phyloP scores from a whole-genome alignment of 2,797 vertebrate species.

The Eospalax fontanierii region DNA sequence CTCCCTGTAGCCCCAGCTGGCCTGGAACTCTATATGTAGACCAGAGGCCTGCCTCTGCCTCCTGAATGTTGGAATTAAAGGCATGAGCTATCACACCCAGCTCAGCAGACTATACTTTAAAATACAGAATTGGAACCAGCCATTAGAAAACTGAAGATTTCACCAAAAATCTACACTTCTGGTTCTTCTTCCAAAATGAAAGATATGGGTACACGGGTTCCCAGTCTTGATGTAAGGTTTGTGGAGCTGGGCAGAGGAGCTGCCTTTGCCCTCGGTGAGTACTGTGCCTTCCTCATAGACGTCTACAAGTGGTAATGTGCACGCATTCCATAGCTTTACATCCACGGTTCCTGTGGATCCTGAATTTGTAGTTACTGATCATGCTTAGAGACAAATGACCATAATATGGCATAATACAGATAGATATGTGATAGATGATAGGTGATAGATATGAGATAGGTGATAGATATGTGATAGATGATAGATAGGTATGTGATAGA shows the following conservation, averaged over 20 bases:
- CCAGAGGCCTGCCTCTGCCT: too few species aligned
- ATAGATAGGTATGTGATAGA: too few species aligned
- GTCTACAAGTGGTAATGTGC: background rate
- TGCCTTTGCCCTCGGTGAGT: background rate
- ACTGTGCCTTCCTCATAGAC: background rate
- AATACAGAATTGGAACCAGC: background rate
- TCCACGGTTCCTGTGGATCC: background rate
- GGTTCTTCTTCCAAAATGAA: constrained; percentile 1
- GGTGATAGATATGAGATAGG: too few species aligned
- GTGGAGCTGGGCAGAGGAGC: background rate
- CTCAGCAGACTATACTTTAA: too few species aligned
- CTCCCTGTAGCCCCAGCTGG: too few species aligned
- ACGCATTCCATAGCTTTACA: background rate
- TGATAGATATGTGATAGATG: too few species aligned
- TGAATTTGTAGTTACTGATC: background rate
- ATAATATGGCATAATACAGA: too few species aligned
- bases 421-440: too few species aligned
- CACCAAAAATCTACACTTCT: constrained; percentile 40
- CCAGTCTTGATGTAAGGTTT: background rate
- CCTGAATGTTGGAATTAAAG: too few species aligned
- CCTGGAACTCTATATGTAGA: too few species aligned
- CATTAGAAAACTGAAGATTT: background rate
- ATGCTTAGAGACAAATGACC: background rate
- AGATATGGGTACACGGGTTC: background rate
- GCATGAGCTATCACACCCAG: too few species aligned